A percentile compares a stretch with the other conserved stretches of the same genome.
Conservation (phyloP, 2,113 vertebrate species). For the Oreochromis tanganicae region DNA sequence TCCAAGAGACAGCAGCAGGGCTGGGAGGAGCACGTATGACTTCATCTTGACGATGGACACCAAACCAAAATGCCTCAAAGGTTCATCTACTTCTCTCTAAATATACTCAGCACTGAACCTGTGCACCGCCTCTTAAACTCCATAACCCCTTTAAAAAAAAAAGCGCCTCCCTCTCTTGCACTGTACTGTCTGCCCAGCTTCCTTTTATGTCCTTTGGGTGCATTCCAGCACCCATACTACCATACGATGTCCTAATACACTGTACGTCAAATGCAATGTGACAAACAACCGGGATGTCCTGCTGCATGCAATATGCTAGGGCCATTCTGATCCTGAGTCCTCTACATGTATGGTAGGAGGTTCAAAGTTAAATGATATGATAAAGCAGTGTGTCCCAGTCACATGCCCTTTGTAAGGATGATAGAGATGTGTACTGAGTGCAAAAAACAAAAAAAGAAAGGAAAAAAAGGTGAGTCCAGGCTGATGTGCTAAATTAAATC, state of each 20-base stretch:
- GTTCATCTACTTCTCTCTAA: background rate
- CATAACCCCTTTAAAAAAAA: background rate
- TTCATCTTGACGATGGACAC: slow-evolving; percentile 37
- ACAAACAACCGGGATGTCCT: background rate
- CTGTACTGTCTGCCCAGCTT: background rate
- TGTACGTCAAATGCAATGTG: background rate
- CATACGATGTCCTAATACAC: background rate
- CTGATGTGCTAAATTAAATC: background rate
- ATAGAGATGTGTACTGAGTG: background rate
- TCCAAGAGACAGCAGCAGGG: slow-evolving; percentile 46
- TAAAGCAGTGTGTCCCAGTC: background rate
- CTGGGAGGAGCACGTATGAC: background rate
- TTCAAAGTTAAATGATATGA: background rate
- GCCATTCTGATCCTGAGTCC: background rate
- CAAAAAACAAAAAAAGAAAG: accelerated
- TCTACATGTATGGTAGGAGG: background rate
- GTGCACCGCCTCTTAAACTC: background rate
- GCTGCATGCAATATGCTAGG: background rate
- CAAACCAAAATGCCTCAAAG: background rate
- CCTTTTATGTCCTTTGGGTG: background rate
- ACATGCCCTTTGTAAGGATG: background rate
- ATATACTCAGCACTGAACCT: background rate
- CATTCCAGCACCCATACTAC: background rate
- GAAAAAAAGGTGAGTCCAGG: background rate
- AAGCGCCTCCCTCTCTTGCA: background rate